Conservation (phyloP, 2,797 vertebrate species). For the Hydrocynus forskahlii region DNA sequence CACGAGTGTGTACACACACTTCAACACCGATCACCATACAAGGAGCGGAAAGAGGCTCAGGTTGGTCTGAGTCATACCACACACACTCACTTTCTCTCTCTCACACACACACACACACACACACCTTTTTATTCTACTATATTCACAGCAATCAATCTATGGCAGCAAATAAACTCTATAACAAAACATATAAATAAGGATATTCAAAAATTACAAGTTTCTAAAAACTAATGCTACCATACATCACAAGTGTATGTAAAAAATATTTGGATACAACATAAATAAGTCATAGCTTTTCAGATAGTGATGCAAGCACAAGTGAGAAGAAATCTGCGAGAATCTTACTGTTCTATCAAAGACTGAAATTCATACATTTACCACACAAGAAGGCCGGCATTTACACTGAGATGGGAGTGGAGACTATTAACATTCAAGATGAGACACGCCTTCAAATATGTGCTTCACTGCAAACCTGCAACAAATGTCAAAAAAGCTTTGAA, state of each 20-base stretch:
- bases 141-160: slow-evolving; percentile 22
- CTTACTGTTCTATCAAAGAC: neutral
- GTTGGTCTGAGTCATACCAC: slow-evolving; percentile 72
- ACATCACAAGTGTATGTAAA: slow-evolving; percentile 55
- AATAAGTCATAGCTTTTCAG: slow-evolving; percentile 11
- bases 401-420: neutral
- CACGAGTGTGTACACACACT: slow-evolving; percentile 41
- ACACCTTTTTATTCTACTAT: slow-evolving; percentile 22
- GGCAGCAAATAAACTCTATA: slow-evolving; percentile 43
- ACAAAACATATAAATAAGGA: slow-evolving; percentile 69
- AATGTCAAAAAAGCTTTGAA: neutral
- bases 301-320: neutral
- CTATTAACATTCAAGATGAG: neutral
- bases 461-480: slow-evolving; percentile 22
- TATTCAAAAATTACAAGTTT: slow-evolving; percentile 57
- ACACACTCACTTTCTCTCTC: slow-evolving; percentile 20
- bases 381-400: neutral
- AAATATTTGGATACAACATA: slow-evolving; percentile 27
- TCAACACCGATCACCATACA: slow-evolving; percentile 76
- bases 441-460: neutral
- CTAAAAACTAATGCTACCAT: slow-evolving; percentile 59
- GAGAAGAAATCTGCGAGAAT: neutral
- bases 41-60: slow-evolving; percentile 79
- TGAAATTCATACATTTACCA: slow-evolving; percentile 16
- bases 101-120: slow-evolving; percentile 9